Conservation (phyloP, 92 coral and sea anemone species). For the Parazoanthus darwini region DNA sequence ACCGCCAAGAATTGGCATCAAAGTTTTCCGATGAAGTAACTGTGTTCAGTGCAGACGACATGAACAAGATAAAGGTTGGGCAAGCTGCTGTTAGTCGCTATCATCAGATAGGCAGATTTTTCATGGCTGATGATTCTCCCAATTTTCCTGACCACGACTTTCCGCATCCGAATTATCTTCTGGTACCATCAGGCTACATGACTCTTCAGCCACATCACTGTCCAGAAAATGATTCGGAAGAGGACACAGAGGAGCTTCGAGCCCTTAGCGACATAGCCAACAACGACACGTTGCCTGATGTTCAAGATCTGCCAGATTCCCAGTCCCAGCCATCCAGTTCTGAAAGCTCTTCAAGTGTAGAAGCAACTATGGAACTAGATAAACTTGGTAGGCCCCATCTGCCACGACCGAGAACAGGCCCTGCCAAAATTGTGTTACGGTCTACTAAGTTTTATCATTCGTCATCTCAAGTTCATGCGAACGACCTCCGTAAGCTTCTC, state of each 20-base stretch:
- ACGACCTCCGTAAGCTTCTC: constrained; percentile 42
- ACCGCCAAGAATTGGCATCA: constrained; percentile 43
- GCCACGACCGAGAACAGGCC: constrained; percentile 38
- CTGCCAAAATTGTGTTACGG: constrained; percentile 36
- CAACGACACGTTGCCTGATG: constrained; percentile 25
- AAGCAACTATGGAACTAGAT: constrained; percentile 11
- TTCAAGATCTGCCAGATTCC: constrained; percentile 10
- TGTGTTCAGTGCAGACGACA: constrained; percentile 40
- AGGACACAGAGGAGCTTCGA: constrained; percentile 21
- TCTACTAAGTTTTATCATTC: constrained; percentile 25
- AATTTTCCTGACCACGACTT: constrained; percentile 47
- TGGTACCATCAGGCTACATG: constrained; percentile 45
- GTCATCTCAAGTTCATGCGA: constrained; percentile 31
- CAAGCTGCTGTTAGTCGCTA: constrained; percentile 38
- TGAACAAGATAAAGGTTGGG: constrained; percentile 44
- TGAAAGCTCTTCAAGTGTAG: constrained; percentile 1
- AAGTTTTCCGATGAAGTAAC: constrained; percentile 35
- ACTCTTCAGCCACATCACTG: constrained; percentile 22
- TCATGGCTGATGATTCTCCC: constrained; percentile 42
- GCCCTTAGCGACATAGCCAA: constrained; percentile 27
- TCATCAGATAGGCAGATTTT: constrained; percentile 39
- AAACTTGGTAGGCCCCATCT: constrained; percentile 49
- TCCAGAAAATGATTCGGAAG: background rate
- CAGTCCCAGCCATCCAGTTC: constrained; percentile 32
- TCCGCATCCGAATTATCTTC: constrained; percentile 39